A percentile compares a stretch with the other conserved stretches of the same genome.
Evolutionary conservation across 35 echinoderm and acorn worm species (phyloP).

Genomic region (Apostichopus californicus): DNA sequence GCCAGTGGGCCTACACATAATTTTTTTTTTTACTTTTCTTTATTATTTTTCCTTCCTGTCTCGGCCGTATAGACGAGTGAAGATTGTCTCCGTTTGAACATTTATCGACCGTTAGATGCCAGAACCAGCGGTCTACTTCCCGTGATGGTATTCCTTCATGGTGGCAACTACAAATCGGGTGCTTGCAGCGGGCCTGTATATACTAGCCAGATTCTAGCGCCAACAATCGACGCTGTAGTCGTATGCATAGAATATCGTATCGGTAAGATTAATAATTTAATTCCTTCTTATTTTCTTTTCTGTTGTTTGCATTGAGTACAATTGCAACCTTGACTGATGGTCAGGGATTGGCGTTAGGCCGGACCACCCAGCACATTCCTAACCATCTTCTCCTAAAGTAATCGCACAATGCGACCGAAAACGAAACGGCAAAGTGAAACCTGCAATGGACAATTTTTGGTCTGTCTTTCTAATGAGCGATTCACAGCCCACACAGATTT

Average conservation of each 20-base stretch:
- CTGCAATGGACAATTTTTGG: too few species aligned
- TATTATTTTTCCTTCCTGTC: not conserved
- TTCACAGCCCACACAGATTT: too few species aligned
- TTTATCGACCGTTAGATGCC: not conserved
- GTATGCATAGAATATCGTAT: slow-evolving; percentile 45
- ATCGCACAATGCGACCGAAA: too few species aligned
- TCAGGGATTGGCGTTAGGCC: too few species aligned
- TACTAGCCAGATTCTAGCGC: not conserved
- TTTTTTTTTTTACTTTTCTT: not conserved
- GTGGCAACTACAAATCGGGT: slow-evolving; percentile 11
- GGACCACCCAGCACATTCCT: too few species aligned
- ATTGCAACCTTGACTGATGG: too few species aligned
- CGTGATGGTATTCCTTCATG: slow-evolving; percentile 36
- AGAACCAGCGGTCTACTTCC: slow-evolving; percentile 4
- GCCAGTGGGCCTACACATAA: too few species aligned
- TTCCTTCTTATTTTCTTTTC: too few species aligned
- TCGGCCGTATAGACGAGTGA: not conserved
- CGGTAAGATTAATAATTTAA: not conserved
- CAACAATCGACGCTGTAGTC: slow-evolving; percentile 4
- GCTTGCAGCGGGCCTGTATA: slow-evolving; percentile 8
- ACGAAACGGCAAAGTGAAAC: too few species aligned
- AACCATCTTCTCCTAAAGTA: too few species aligned
- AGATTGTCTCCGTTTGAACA: slow-evolving; percentile 43
- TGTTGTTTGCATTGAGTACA: too few species aligned
- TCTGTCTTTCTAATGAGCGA: too few species aligned